A percentile compares a stretch with the other conserved stretches of the same genome.
phyloP scores from a whole-genome alignment of 1,140 invertebrate genomes.

The Polypedilum pembai region DNA sequence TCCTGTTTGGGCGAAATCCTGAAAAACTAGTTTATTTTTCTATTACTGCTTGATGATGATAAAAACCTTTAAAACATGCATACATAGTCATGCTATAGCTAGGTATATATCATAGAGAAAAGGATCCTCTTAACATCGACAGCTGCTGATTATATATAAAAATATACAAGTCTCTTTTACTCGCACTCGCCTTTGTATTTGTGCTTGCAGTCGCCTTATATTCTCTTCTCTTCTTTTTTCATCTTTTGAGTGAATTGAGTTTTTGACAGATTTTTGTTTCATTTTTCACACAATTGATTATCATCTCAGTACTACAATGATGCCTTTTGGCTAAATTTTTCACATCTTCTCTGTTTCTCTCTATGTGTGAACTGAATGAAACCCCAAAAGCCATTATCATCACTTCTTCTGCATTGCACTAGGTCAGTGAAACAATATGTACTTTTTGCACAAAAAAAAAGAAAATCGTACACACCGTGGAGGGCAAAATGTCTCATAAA shows the following conservation, averaged over 20 bases:
- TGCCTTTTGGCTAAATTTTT: neutral
- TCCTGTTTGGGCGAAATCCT: neutral
- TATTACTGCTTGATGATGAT: slow-evolving; percentile 18
- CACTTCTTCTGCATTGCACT: neutral
- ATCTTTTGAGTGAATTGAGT: neutral
- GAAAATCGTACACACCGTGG: too few relatives aligned
- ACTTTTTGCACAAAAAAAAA: neutral
- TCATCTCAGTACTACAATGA: neutral
- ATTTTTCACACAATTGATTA: neutral
- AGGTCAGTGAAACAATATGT: slow-evolving; percentile 4
- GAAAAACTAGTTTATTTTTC: slow-evolving; percentile 5
- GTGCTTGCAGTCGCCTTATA: too few relatives aligned
- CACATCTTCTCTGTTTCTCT: neutral
- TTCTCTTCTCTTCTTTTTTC: too few relatives aligned
- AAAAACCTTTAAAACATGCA: neutral
- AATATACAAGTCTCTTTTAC: too few relatives aligned
- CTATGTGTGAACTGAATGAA: neutral
- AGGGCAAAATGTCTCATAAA: too few relatives aligned
- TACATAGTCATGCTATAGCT: too few relatives aligned
- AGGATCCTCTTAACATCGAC: slow-evolving; percentile 5
- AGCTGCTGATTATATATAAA: neutral
- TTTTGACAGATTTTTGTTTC: slow-evolving; percentile 18
- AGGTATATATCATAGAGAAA: neutral
- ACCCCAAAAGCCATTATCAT: slow-evolving; percentile 5
- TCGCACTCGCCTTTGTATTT: too few relatives aligned